phyloP scores from a whole-genome alignment of 2,888 invertebrate species.

The Spodoptera littoralis region DNA sequence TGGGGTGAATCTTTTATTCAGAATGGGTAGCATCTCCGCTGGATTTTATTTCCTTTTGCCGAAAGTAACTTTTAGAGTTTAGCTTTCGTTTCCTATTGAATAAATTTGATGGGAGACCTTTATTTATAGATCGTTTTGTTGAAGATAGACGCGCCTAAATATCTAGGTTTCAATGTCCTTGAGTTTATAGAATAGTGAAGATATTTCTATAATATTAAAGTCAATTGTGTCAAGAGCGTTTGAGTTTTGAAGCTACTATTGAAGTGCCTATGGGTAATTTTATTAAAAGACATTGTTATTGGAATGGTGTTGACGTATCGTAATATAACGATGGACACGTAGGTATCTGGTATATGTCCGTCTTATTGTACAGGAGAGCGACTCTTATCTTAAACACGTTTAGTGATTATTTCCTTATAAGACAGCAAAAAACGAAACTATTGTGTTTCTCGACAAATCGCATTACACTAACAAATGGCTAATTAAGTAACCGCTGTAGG shows the following conservation, averaged over 20 bases:
- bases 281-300: too few relatives aligned
- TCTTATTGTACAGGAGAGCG: too few relatives aligned
- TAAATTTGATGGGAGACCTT: background rate
- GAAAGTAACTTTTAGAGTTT: background rate
- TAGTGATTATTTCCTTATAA: too few relatives aligned
- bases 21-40: background rate
- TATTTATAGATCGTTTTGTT: background rate
- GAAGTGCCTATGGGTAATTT: too few relatives aligned
- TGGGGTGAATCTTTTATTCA: conserved; percentile 37
- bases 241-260: too few relatives aligned
- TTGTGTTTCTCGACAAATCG: too few relatives aligned
- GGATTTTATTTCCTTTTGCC: conserved; percentile 3
- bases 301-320: too few relatives aligned
- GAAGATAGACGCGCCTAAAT: background rate
- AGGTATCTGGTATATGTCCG: too few relatives aligned
- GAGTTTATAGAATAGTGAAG: background rate
- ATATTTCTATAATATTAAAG: background rate
- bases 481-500: too few relatives aligned
- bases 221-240: background rate
- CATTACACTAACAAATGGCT: too few relatives aligned
- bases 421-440: background rate
- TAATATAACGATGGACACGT: too few relatives aligned
- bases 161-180: background rate
- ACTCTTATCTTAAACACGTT: too few relatives aligned
- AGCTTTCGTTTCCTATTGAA: background rate